phyloP scores from a whole-genome alignment of 2,888 invertebrate genomes.

The Drosophila neotestacea region DNA sequence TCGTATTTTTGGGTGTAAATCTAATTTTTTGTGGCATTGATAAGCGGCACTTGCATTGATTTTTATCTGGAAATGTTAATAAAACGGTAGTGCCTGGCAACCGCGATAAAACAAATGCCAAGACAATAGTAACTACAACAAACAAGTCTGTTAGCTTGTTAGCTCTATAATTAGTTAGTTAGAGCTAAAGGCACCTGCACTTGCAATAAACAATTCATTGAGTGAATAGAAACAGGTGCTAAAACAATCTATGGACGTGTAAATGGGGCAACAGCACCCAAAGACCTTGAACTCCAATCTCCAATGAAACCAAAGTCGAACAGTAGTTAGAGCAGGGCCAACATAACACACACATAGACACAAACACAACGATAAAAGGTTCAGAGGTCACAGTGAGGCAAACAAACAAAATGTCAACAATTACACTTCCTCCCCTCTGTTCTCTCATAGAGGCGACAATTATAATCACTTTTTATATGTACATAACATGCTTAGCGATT shows the following conservation, averaged over 20 bases:
- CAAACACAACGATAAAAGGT: constrained; percentile 17
- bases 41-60: constrained; percentile 52
- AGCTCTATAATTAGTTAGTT: constrained; percentile 34
- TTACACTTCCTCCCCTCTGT: constrained; percentile 7
- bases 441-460: constrained; percentile 22
- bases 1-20: neutral
- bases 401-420: constrained; percentile 23
- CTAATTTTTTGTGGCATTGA: neutral
- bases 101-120: constrained; percentile 33
- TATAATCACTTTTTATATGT: constrained; percentile 33
- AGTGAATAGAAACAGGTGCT: constrained; percentile 66
- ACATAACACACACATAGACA: constrained; percentile 7
- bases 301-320: constrained; percentile 34
- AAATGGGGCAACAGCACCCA: constrained; percentile 42
- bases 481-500: constrained; percentile 16
- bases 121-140: constrained; percentile 37
- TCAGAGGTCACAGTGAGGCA: constrained; percentile 37
- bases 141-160: constrained; percentile 38
- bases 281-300: constrained; percentile 65
- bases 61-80: constrained; percentile 51
- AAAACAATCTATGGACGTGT: constrained; percentile 16
- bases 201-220: constrained; percentile 54
- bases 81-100: constrained; percentile 50
- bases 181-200: neutral
- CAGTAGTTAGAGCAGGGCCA: constrained; percentile 1